phyloP scores from a whole-genome alignment of 2,888 invertebrate species.

The Heliconius cydno region DNA sequence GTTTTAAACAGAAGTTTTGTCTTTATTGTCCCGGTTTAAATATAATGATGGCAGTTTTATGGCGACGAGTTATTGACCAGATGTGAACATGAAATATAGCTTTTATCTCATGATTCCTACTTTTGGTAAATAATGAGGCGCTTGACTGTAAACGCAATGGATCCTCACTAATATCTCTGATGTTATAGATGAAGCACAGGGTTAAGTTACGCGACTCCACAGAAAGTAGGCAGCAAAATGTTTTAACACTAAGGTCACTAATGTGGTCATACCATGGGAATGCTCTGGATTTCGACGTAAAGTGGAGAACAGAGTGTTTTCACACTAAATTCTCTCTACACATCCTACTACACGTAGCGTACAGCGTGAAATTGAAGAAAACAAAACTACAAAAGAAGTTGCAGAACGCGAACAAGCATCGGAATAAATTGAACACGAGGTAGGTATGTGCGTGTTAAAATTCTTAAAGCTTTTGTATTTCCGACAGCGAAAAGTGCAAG shows the following conservation, averaged over 20 bases:
- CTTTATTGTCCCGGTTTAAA: conserved; percentile 19
- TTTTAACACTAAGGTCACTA: too few relatives aligned
- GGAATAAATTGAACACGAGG: not conserved
- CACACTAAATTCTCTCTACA: not conserved
- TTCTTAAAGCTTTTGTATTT: conserved; percentile 19
- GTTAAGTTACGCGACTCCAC: not conserved
- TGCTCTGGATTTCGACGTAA: not conserved
- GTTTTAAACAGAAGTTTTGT: conserved; percentile 24
- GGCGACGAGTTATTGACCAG: conserved; percentile 18
- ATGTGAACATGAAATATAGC: conserved; percentile 14
- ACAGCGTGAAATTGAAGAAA: not conserved
- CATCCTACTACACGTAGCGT: not conserved
- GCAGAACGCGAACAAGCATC: not conserved
- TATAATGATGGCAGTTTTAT: conserved; percentile 15
- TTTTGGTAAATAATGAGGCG: not conserved
- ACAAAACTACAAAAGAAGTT: not conserved
- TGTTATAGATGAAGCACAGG: too few relatives aligned
- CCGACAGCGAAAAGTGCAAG: conserved; percentile 48
- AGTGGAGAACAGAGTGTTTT: not conserved
- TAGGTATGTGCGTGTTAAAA: conserved; percentile 14
- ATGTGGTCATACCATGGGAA: not conserved
- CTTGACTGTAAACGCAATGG: not conserved
- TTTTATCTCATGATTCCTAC: not conserved
- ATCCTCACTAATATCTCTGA: not conserved
- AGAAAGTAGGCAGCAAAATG: too few relatives aligned